These are phyloP conservation scores for Perognathus longimembris DNA, from an alignment of 2,113 vertebrate species.

Conservation along the genomic window DNA sequence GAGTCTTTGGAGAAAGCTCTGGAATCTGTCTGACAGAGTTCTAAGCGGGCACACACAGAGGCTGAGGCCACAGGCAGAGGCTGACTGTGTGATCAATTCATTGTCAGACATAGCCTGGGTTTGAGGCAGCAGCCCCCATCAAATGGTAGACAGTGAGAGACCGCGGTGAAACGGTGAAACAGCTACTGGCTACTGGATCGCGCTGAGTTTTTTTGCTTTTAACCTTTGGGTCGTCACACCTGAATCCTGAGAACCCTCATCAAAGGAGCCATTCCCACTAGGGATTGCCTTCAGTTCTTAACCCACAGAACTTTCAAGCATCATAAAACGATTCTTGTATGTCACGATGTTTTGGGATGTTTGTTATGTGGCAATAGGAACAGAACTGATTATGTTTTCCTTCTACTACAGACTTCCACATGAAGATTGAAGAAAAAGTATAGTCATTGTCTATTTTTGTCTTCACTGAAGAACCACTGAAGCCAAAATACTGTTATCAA, in stretches of 20 bases:
- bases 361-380: neutral
- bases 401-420: neutral
- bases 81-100: neutral
- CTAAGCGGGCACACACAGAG: neutral
- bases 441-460: neutral
- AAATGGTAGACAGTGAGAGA: neutral
- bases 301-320: neutral
- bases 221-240: neutral
- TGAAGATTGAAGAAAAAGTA: neutral
- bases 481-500: neutral
- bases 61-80: neutral
- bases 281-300: neutral
- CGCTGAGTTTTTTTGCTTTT: neutral
- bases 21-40: too few species aligned
- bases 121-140: neutral
- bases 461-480: neutral
- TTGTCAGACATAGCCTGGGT: neutral
- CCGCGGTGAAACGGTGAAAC: neutral
- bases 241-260: neutral
- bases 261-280: neutral
- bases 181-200: fast-evolving
- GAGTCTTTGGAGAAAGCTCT: too few species aligned
- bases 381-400: neutral
- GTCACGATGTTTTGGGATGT: neutral
- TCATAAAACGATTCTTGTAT: neutral